These are phyloP conservation scores for Frankliniella fusca DNA, from an alignment of 2,888 invertebrate species.

Conservation along the genomic window DNA sequence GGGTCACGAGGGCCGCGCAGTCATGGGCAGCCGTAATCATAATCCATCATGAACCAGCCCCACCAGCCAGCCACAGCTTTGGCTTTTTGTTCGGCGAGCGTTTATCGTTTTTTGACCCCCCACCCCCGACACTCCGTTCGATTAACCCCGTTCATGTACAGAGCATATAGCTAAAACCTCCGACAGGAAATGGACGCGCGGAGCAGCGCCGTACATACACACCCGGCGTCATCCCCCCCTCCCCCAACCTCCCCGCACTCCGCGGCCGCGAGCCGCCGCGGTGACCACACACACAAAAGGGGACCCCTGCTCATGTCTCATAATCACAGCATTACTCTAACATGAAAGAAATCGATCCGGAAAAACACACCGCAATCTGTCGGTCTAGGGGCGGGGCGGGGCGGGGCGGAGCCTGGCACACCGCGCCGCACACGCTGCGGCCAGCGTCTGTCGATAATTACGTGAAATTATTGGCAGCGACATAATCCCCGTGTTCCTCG, in stretches of 20 bases:
- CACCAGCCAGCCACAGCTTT: too few relatives aligned
- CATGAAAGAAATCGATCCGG: conserved; percentile 13
- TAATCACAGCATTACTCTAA: neutral
- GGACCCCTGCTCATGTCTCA: neutral
- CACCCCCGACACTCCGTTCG: too few relatives aligned
- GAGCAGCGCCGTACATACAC: neutral
- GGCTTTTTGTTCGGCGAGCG: too few relatives aligned
- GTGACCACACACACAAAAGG: neutral
- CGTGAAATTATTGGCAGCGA: conserved; percentile 22
- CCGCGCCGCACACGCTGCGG: neutral
- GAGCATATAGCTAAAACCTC: too few relatives aligned
- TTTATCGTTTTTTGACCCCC: too few relatives aligned
- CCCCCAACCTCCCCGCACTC: neutral
- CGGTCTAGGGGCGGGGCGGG: neutral
- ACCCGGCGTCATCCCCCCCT: neutral
- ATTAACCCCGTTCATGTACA: too few relatives aligned
- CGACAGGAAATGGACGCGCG: too few relatives aligned
- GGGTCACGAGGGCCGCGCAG: too few relatives aligned
- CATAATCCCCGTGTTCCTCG: neutral
- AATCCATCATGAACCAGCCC: too few relatives aligned
- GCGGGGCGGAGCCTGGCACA: neutral
- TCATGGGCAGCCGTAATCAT: too few relatives aligned
- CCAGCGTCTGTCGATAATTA: conserved; percentile 13
- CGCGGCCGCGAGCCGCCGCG: neutral
- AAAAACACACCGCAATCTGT: neutral